A percentile compares a stretch with the other conserved stretches of the same genome.
phyloP scores from a whole-genome alignment of 1,140 invertebrate species.

The Solenopsis invicta region DNA sequence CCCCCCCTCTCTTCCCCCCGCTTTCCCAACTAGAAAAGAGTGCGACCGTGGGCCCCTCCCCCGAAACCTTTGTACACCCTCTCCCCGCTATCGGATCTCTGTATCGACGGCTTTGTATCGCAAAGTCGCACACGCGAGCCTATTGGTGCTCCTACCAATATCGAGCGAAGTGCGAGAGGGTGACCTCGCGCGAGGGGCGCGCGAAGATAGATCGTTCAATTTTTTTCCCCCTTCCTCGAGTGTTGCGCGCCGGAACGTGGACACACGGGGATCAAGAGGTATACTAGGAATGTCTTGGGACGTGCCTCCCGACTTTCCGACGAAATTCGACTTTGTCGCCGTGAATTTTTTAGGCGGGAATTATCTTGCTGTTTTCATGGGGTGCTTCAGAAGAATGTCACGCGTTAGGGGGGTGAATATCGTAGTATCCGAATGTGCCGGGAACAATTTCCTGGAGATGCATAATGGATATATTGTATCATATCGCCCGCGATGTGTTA shows the following conservation, averaged over 20 bases:
- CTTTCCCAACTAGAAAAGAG: slow-evolving; percentile 3
- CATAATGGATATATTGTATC: slow-evolving; percentile 28
- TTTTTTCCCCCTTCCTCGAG: neutral
- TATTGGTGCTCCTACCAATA: slow-evolving; percentile 35
- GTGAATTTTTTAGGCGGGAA: slow-evolving; percentile 33
- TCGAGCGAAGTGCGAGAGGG: neutral
- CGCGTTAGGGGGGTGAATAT: slow-evolving; percentile 1
- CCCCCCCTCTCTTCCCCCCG: neutral
- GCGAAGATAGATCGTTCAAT: slow-evolving; percentile 29
- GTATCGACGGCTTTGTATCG: slow-evolving; percentile 45
- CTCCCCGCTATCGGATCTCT: slow-evolving; percentile 7
- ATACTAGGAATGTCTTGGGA: slow-evolving; percentile 11
- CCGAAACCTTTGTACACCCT: slow-evolving; percentile 10
- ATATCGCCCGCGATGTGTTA: neutral
- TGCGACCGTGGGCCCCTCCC: neutral
- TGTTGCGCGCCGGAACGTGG: neutral
- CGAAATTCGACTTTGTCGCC: slow-evolving; percentile 5
- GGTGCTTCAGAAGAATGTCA: neutral
- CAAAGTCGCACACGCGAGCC: slow-evolving; percentile 31
- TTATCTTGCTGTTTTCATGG: slow-evolving; percentile 3
- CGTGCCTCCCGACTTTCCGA: slow-evolving; percentile 2
- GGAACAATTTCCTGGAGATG: neutral
- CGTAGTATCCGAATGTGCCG: neutral
- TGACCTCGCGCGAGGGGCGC: neutral
- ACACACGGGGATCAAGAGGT: slow-evolving; percentile 12